A percentile compares a stretch with the other conserved stretches of the same genome.
Conservation (phyloP, 2,797 vertebrate genomes). For the Scolopax bukidnonensis region DNA sequence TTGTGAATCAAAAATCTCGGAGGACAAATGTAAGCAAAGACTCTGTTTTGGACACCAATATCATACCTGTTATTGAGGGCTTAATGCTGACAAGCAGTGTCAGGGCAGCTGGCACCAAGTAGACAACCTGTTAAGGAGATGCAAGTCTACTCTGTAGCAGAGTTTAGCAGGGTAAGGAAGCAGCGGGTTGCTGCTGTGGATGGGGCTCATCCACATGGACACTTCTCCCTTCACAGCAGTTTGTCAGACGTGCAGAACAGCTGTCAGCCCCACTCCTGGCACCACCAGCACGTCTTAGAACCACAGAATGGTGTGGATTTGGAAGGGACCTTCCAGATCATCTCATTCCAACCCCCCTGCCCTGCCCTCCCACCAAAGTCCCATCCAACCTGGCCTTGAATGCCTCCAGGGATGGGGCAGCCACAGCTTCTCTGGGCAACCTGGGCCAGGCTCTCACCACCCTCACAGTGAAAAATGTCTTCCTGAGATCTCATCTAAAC, state of each 20-base stretch:
- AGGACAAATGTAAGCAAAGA: not conserved
- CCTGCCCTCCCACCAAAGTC: not conserved
- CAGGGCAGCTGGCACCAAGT: constrained; percentile 73
- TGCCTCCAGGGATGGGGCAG: not conserved
- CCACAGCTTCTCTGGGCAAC: not conserved
- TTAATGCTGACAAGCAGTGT: constrained; percentile 73
- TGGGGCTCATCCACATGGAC: not conserved
- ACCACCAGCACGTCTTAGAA: not conserved
- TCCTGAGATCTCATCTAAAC: not conserved
- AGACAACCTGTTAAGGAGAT: constrained; percentile 70
- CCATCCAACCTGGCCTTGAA: not conserved
- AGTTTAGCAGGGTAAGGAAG: not conserved
- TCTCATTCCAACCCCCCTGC: not conserved
- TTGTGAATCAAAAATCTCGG: not conserved
- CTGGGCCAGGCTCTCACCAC: not conserved
- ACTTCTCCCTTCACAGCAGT: not conserved
- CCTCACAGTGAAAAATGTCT: not conserved
- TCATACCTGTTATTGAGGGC: constrained; percentile 78
- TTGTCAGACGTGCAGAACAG: not conserved
- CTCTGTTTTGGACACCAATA: not conserved
- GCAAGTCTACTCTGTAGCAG: not conserved
- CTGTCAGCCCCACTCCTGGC: rapidly evolving
- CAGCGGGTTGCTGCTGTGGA: not conserved
- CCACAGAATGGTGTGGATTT: not conserved
- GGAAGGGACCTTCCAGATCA: not conserved